A percentile compares a stretch with the other conserved stretches of the same genome.
phyloP scores from a whole-genome alignment of 2,113 vertebrate genomes.

The Perognathus longimembris region DNA sequence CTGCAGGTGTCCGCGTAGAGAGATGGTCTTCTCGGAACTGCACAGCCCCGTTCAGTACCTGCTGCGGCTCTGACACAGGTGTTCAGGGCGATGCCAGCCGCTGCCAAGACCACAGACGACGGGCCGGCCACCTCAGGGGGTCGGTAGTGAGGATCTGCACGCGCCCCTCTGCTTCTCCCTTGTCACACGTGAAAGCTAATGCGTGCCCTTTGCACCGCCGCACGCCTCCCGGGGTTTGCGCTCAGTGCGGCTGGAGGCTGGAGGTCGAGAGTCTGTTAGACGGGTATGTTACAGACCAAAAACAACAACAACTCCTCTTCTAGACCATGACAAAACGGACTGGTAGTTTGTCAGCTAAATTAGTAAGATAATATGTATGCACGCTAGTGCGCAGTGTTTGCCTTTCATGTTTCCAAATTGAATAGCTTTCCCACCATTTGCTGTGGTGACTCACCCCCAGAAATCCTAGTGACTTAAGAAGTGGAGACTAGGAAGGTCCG shows the following conservation, averaged over 20 bases:
- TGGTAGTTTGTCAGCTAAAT: neutral
- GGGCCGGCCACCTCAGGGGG: neutral
- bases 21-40: neutral
- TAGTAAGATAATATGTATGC: neutral
- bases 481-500: no score
- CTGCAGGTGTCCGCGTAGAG: neutral
- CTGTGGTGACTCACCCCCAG: no score
- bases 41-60: neutral
- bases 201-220: neutral
- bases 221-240: neutral
- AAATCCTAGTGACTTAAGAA: no score
- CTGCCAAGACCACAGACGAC: neutral
- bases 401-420: constrained; percentile 19
- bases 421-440: neutral
- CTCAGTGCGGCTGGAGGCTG: neutral
- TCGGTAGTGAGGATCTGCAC: constrained; percentile 6
- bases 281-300: neutral
- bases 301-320: no score
- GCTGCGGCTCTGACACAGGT: neutral
- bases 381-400: neutral
- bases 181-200: constrained; percentile 30
- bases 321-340: neutral
- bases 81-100: neutral
- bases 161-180: neutral
- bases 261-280: neutral